Evolutionary conservation across 2,888 invertebrate species (phyloP).

Genomic region (Stratiomys singularior): DNA sequence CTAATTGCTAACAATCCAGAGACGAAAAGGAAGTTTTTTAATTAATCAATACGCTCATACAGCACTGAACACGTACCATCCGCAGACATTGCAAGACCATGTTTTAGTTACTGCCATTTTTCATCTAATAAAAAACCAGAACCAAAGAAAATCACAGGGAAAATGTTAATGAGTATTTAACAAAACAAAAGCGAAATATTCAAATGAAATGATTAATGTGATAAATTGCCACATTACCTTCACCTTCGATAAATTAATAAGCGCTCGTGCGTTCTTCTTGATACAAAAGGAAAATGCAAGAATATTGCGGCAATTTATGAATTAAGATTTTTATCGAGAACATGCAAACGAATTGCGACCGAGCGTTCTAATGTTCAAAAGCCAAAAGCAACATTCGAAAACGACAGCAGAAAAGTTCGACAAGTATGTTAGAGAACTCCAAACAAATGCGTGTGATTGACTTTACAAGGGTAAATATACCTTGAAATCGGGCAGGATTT

Average conservation of each 20-base stretch:
- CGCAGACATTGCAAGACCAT: too few relatives aligned
- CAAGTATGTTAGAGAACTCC: not conserved
- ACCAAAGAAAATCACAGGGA: not conserved
- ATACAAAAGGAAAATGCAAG: conserved; percentile 40
- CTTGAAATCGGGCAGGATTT: conserved; percentile 39
- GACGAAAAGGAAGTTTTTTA: too few relatives aligned
- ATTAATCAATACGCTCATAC: too few relatives aligned
- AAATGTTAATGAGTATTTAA: conserved; percentile 8
- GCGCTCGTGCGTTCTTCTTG: conserved; percentile 44
- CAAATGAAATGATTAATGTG: conserved; percentile 48
- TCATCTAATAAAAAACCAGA: too few relatives aligned
- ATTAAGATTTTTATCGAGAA: conserved; percentile 52
- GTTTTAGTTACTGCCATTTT: too few relatives aligned
- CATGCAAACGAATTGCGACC: conserved; percentile 45
- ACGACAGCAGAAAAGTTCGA: too few relatives aligned
- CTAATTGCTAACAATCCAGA: too few relatives aligned
- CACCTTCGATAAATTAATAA: conserved; percentile 48
- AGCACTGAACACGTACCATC: too few relatives aligned
- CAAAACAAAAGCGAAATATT: conserved; percentile 27
- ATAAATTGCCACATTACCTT: conserved; percentile 50
- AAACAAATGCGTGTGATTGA: conserved; percentile 4
- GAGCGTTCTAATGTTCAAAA: not conserved
- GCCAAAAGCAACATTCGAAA: not conserved
- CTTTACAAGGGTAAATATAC: conserved; percentile 26
- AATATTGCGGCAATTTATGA: conserved; percentile 51